Evolutionary conservation across 1,140 invertebrate species (phyloP), one percentile per base, ranked within the genome.

Genomic region (Muscidifurax raptorellus): DNA sequence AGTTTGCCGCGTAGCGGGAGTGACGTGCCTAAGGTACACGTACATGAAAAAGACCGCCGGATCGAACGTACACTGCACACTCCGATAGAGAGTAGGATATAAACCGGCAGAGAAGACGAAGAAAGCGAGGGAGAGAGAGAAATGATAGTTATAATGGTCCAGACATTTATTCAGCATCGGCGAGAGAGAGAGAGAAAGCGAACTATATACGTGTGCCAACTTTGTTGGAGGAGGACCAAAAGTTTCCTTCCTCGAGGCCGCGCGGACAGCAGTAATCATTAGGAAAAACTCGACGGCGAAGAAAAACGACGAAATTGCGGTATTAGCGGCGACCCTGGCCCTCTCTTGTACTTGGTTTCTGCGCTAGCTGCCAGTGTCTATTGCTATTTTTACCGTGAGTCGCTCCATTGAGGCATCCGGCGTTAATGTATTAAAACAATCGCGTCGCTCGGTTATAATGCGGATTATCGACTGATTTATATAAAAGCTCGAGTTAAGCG

Each of bases 211-310:
- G 91, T 89, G 90, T 89, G 91, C 89, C 90, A 92, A 92, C 88
- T 92, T 92, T 91, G 88, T 90, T 90, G 91, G 90, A 91, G 86
- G 81, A 88, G 86, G 89, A 91, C 90, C 91, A 90, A 91, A 92
- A 91, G 90, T 91, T 92, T 89, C 86, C 82, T 67, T 76, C 72
- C 32, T 67, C 36, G 30, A 13, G 25, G 44, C 71, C 66, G 82
- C n/a, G n/a, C n/a, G n/a, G n/a, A n/a, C n/a, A n/a, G 79, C 79
- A 81, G 88, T 88, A 89, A 90, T 92, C 90, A 91, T 90, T 91
- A 90, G 87, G 87, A 90, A 90, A 90, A 90, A 90, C 78, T 87
- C 86, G 86, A 72, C 82, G 86, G 67, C 78, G 88, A 89, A 88
- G 87, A 90, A 89, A 87, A 84, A 90, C 85, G 88, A 89, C 79